Evolutionary conservation across 2,113 vertebrate genomes (phyloP), one percentile per base, ranked within the genome.

Genomic region (Amia ocellicauda): DNA sequence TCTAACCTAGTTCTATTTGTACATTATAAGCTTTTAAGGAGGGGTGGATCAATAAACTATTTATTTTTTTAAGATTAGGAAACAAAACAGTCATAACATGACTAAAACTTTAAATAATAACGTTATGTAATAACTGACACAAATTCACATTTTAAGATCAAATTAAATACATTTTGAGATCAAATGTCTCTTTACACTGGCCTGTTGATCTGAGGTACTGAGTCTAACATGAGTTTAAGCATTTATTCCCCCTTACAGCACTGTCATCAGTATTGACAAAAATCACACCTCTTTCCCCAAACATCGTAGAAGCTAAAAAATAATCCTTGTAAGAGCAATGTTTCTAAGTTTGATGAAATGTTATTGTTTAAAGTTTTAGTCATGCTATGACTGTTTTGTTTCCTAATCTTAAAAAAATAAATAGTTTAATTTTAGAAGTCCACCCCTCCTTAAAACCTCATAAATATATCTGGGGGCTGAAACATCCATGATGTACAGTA

Each of bases 401-500:
- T 55, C n/a, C 3, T 29, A 40, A 16, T 22, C 53, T 20, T 29
- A 63, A 9, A n/a, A n/a, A n/a, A n/a, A n/a, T n/a, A n/a, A 36
- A 53, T 47, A 47, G 1, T 47, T 47, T 17, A 47, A 19, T 5
- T 3, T 47, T 13, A 63, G 7, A 42, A 42, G 26, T 54, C 27
- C 47, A 63, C 78, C 66, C 63, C 60, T 68, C 36, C 52, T 36
- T 67, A 11, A 26, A 75, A 49, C 40, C 29, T 71, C 69, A 69
- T 45, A 68, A 74, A 76, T 13, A 7, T 70, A 43, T 5, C 16
- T 16, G n/a, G 45, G 11, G 63, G 68, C 49, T 42, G 31, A 55
- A 47, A 19, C 45, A 77, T 79, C 60, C 65, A 55, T 79, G 82
- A 90, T 86, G 13, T 71, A 89, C 78, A 77, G 66, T 73, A 57